Conservation (phyloP, 2,113 vertebrate genomes). For the Haplochromis burtoni region DNA sequence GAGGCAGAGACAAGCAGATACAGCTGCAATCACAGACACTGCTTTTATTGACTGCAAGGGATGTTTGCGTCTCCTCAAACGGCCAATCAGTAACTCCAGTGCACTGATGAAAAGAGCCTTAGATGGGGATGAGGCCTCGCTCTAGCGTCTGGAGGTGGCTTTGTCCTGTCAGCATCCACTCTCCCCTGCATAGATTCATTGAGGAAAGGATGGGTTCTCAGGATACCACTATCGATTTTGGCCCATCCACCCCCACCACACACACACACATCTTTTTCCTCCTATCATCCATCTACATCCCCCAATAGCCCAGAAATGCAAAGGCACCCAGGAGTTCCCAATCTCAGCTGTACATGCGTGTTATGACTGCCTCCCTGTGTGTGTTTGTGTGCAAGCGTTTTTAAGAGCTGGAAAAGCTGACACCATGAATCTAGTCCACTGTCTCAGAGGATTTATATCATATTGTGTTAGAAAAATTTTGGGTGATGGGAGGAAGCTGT, state of each 20-base stretch:
- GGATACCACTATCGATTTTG: slow-evolving; percentile 40
- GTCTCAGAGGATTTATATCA: slow-evolving; percentile 22
- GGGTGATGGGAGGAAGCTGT: slow-evolving; percentile 24
- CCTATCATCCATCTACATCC: slow-evolving; percentile 1
- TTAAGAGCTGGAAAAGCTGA: slow-evolving; percentile 20
- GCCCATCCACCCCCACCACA: background rate
- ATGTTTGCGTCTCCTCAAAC: background rate
- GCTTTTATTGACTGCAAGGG: background rate
- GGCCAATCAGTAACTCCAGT: background rate
- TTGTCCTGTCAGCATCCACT: slow-evolving; percentile 39
- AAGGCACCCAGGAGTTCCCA: background rate
- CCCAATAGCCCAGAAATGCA: background rate
- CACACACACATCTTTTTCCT: background rate
- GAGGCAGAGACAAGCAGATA: background rate
- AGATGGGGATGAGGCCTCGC: background rate
- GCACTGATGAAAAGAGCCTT: background rate
- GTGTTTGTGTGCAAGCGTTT: background rate
- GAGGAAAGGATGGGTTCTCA: slow-evolving; percentile 23
- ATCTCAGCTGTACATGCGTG: background rate
- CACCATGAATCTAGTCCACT: background rate
- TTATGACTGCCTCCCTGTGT: background rate
- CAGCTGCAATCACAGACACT: background rate
- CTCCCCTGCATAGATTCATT: slow-evolving; percentile 28
- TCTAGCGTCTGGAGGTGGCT: background rate
- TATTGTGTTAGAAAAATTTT: slow-evolving; percentile 13